Evolutionary conservation across 2,113 vertebrate genomes (phyloP).

Genomic region (Cyphomyrus plagiostoma): DNA sequence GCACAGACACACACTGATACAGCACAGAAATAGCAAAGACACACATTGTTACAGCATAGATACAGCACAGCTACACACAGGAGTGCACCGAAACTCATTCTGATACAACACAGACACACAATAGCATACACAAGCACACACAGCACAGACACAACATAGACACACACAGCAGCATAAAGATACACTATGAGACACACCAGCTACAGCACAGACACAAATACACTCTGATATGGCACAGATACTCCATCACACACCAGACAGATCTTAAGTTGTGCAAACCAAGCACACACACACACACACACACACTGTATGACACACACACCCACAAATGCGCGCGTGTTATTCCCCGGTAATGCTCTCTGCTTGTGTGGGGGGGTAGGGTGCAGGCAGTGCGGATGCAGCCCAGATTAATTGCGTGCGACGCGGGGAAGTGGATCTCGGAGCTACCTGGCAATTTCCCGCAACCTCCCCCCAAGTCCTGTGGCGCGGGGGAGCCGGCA

Average conservation of each 20-base stretch:
- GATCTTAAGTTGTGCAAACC: not conserved
- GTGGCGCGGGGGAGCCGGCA: constrained; percentile 65
- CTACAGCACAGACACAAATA: constrained; percentile 20
- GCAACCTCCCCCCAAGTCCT: constrained; percentile 49
- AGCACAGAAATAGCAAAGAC: too few species aligned
- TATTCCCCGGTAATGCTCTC: constrained; percentile 26
- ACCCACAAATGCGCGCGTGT: constrained; percentile 29
- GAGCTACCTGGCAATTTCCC: constrained; percentile 72
- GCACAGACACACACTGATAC: not conserved
- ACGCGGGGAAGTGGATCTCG: constrained; percentile 68
- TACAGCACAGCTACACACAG: not conserved
- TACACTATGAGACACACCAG: constrained; percentile 7
- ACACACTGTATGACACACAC: constrained; percentile 26
- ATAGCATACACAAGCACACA: not conserved
- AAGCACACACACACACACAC: not conserved
- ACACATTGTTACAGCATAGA: not conserved
- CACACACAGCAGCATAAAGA: constrained; percentile 11
- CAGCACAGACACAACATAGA: constrained; percentile 29
- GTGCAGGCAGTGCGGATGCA: constrained; percentile 64
- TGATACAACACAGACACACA: constrained; percentile 22
- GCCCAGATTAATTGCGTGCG: constrained; percentile 71
- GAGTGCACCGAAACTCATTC: constrained; percentile 21
- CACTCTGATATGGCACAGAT: not conserved
- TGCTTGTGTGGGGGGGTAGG: not conserved
- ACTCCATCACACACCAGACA: constrained; percentile 8